Evolutionary conservation across 1,140 invertebrate species (phyloP), one percentile per base, ranked within the genome.

Genomic region (Orius insidiosus): DNA sequence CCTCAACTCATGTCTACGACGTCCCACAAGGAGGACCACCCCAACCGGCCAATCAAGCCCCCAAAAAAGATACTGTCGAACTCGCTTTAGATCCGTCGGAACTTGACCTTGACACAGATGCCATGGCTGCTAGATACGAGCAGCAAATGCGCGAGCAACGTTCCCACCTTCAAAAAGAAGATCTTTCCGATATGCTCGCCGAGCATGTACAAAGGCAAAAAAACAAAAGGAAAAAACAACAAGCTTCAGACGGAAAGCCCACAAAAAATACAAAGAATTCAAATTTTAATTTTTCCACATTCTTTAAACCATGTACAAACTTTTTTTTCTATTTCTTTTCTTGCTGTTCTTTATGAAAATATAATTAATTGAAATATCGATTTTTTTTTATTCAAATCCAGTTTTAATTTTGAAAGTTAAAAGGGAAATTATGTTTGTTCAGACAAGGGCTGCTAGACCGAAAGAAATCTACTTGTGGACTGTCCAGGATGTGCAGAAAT

Each of bases 261-360:
- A 75, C 80, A 95, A 96, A 66, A 95, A 95, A 69, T 94, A 95
- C 70, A 95, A 95, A 65, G 90, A 96, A 61, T 97, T 97, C 67
- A 97, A 96, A 63, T 97, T 95, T 74, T 95, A 76, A 71, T 24
- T 3, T 24, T 24, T 24, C 24, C 24, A n/a, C n/a, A n/a, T n/a
- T n/a, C n/a, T n/a, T n/a, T n/a, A n/a, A n/a, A n/a, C n/a, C 24
- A 4, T 24, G 24, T 24, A 31, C 13, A 14, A 42, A 47, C n/a
- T 8, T 14, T 32, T 5, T 32, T 36, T n/a, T 38, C 9, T 36
- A 19, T 13, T n/a, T n/a, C 34, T 30, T 48, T 48, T 18, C 5
- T 42, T 36, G 18, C 10, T 18, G 11, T 40, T 14, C 15, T n/a
- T n/a, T n/a, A n/a, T n/a, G n/a, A n/a, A 19, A 2, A 16, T 36